phyloP scores from a whole-genome alignment of 2,113 vertebrate genomes.

The Coracopsis vasa region DNA sequence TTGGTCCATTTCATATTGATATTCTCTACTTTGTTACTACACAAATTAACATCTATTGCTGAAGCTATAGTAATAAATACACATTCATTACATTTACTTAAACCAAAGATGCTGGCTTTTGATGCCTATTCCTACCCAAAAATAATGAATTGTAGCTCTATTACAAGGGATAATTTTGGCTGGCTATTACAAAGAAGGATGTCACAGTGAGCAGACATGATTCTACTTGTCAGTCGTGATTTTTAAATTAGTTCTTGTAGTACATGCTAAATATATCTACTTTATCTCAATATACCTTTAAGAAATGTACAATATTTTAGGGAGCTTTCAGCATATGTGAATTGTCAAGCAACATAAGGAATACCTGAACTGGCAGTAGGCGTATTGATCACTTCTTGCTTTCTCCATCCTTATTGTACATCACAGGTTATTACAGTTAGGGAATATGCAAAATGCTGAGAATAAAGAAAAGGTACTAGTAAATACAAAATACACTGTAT shows the following conservation, averaged over 20 bases:
- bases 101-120: not conserved
- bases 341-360: not conserved
- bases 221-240: not conserved
- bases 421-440: not conserved
- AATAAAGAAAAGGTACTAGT: not conserved
- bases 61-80: not conserved
- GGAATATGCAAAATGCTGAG: not conserved
- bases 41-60: not conserved
- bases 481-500: not conserved
- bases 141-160: not conserved
- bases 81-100: not conserved
- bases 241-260: not conserved
- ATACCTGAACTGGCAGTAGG: not conserved
- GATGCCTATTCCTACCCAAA: not conserved
- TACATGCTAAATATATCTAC: not conserved
- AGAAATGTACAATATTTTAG: not conserved
- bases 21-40: not conserved
- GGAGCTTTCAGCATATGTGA: not conserved
- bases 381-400: not conserved
- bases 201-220: not conserved
- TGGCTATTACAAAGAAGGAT: not conserved
- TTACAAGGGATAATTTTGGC: not conserved
- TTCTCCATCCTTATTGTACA: not conserved
- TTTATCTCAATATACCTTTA: not conserved
- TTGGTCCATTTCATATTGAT: not conserved